These are phyloP conservation scores for Hypselothyrea guttata DNA, from an alignment of 2,888 invertebrate genomes.

Conservation along the genomic window DNA sequence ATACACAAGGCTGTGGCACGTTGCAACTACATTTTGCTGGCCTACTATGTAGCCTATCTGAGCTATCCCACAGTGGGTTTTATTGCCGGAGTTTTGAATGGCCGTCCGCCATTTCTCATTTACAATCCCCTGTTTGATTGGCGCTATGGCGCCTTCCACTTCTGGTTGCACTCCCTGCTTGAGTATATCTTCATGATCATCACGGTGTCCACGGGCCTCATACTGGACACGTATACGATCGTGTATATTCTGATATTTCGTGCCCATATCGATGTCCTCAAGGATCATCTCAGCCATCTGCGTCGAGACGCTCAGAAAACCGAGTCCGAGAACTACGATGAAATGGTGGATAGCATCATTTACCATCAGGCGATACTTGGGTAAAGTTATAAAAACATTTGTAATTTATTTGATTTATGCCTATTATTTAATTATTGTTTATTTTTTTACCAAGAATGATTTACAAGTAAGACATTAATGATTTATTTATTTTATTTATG, in stretches of 20 bases:
- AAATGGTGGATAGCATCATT: constrained; percentile 44
- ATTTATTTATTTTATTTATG: no score
- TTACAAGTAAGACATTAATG: no score
- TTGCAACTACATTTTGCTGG: constrained; percentile 32
- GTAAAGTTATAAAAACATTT: constrained; percentile 16
- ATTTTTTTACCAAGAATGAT: no score
- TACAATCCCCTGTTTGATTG: constrained; percentile 57
- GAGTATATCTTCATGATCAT: constrained; percentile 33
- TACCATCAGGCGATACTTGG: constrained; percentile 46
- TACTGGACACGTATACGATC: constrained; percentile 12
- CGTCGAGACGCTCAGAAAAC: constrained; percentile 30
- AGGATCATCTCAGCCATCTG: constrained; percentile 41
- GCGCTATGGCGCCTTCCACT: constrained; percentile 21
- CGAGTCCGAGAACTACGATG: constrained; percentile 46
- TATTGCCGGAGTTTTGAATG: constrained; percentile 18
- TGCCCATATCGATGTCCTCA: constrained; percentile 42
- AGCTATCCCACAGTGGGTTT: constrained; percentile 15
- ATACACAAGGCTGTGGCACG: constrained; percentile 46
- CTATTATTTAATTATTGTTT: no score
- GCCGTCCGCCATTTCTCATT: constrained; percentile 43
- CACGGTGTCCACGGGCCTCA: neutral
- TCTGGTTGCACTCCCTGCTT: constrained; percentile 32
- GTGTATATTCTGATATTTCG: constrained; percentile 27
- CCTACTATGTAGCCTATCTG: constrained; percentile 24
- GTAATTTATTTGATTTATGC: no score